A percentile compares a stretch with the other conserved stretches of the same genome.
These are phyloP conservation scores for Puffinus mauretanicus DNA, from an alignment of 2,113 vertebrate species.

Conservation along the genomic window DNA sequence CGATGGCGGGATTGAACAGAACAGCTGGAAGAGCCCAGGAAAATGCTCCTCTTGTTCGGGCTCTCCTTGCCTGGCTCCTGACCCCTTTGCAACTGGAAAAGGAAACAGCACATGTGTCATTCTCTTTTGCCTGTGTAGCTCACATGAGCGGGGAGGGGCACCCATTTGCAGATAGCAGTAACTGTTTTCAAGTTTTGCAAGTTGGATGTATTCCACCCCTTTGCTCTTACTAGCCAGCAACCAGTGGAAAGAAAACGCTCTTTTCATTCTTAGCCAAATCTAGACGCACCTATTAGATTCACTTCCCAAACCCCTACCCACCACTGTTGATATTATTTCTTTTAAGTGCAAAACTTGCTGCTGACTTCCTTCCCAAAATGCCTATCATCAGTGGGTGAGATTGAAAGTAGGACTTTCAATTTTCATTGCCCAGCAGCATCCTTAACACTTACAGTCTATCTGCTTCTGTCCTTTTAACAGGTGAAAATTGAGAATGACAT, in stretches of 20 bases:
- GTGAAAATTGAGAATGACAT: background rate
- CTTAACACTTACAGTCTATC: background rate
- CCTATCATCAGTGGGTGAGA: background rate
- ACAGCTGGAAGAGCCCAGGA: slow-evolving; percentile 53
- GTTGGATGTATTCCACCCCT: slow-evolving; percentile 32
- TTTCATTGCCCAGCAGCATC: background rate
- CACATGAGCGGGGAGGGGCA: slow-evolving; percentile 75
- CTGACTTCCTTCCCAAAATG: background rate
- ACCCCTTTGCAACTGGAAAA: slow-evolving; percentile 69
- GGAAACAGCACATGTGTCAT: slow-evolving; percentile 74
- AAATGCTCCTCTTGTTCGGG: slow-evolving; percentile 63
- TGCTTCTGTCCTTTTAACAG: background rate
- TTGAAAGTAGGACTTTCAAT: background rate
- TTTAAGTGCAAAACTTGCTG: background rate
- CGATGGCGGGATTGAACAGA: background rate
- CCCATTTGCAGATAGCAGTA: slow-evolving; percentile 72
- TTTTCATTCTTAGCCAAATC: slow-evolving; percentile 24
- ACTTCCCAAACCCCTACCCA: background rate
- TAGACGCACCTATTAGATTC: background rate
- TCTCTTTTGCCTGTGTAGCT: slow-evolving; percentile 63
- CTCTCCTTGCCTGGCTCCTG: slow-evolving; percentile 54
- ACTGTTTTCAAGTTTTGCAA: slow-evolving; percentile 63
- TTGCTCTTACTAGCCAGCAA: slow-evolving; percentile 34
- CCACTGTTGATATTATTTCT: background rate
- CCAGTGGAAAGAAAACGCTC: slow-evolving; percentile 28